Evolutionary conservation across 2,888 invertebrate genomes (phyloP), one percentile per base, ranked within the genome.

Genomic region (Arge pagana): DNA sequence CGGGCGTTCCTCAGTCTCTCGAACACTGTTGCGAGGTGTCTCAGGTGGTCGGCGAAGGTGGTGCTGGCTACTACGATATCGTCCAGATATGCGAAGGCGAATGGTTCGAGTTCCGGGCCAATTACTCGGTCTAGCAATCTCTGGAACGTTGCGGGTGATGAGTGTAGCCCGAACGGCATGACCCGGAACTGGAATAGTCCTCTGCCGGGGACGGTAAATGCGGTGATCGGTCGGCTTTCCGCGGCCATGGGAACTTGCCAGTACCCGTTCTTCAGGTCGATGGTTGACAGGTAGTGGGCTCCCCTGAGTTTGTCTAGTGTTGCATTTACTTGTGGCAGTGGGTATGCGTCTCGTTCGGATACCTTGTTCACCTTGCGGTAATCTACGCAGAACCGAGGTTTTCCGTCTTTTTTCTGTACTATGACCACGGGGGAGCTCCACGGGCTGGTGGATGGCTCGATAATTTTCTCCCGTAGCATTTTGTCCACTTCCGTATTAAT

Each of bases 181-280:
- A 18, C 10, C 8, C 33, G 55, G 40, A 70, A 69, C 2, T 68
- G 62, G 41, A 57, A 68, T 3, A 67, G 52, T 6, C 65, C 66
- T 35, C 59, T 37, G 3, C 58, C 60, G 0, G 65, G 64, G 1
- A 66, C 62, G 26, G 62, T 65, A 37, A 67, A 66, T 4, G 66
- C 66, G 18, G 67, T 67, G 3, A 64, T 56, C 2, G 52, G 55
- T 42, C 51, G 10, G 0, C 58, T 54, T 3, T 49, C 36, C 2
- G 40, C 48, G 1, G 54, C 56, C 55, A 71, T 53, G 3, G 61
- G 63, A 1, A 71, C 51, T 26, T 69, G 68, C 68, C 70, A 72
- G 30, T 68, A 72, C 3, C 68, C 67, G 41, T 58, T 60, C 24
- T 61, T 58, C 4, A 69, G 48, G 15, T 72, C 68, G 3, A 71